Percentiles rank a stretch among this genome's conserved stretches.
Evolutionary conservation across 2,797 vertebrate species (phyloP).

Genomic region (Myotis findleyi): DNA sequence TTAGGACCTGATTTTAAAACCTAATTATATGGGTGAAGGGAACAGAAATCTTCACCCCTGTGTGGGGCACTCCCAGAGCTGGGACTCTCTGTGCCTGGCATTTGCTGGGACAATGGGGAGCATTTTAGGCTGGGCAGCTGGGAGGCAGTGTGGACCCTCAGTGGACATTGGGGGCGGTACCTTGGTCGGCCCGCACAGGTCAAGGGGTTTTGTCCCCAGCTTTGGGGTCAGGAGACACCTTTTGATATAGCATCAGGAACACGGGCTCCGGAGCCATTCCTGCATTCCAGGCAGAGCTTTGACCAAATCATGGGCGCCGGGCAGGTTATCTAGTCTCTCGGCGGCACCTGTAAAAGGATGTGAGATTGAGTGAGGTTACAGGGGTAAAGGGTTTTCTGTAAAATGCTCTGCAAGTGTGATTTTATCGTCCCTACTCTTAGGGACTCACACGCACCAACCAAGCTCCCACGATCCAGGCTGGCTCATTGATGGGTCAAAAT

Average conservation of each 20-base stretch:
- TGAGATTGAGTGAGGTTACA: not conserved
- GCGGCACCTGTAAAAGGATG: accelerated
- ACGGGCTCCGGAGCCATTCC: not conserved
- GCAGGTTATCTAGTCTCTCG: not conserved
- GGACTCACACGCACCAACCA: not conserved
- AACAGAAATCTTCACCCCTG: accelerated
- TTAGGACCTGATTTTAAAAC: not conserved
- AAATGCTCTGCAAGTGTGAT: not conserved
- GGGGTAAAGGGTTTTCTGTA: not conserved
- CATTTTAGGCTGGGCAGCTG: not conserved
- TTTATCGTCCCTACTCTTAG: not conserved
- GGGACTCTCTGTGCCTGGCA: not conserved
- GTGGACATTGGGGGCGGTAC: accelerated
- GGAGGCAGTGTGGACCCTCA: not conserved
- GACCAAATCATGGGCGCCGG: not conserved
- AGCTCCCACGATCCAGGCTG: not conserved
- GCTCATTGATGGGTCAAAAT: not conserved
- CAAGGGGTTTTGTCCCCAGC: not conserved
- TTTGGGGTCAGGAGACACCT: not conserved
- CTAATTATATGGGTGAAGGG: not conserved
- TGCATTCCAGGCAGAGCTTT: not conserved
- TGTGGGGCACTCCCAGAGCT: not conserved
- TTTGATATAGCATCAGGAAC: not conserved
- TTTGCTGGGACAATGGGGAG: not conserved
- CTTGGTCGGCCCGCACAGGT: not conserved